Evolutionary conservation across 35 echinoderm and acorn worm species (phyloP), one percentile per base, ranked within the genome.

Genomic region (Lytechinus variegatus): DNA sequence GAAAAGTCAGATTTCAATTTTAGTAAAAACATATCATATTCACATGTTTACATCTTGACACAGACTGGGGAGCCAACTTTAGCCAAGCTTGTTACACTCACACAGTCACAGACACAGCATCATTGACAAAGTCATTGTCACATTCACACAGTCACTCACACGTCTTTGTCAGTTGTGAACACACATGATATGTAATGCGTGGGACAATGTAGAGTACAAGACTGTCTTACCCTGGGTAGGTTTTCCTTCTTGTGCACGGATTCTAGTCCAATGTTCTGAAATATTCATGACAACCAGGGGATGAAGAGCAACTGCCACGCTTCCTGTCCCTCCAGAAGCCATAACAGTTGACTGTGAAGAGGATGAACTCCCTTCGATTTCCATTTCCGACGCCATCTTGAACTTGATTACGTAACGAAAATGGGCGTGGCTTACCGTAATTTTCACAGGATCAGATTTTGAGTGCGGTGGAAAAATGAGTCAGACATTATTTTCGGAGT

Each of bases 221-320:
- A 29, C 27, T 14, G 28, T 58, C 89, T 27, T 60, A 99, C 98
- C 98, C 95, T 99, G 96, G 29, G 97, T 99, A 12, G 98, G 98
- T 89, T 98, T 99, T 61, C 98, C 98, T 92, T 99, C 98, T 92
- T 99, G 98, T 44, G 98, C 98, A 52, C 96, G 96, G 54, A 98
- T 99, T 60, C 98, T 96, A 51, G 98, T 99, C 98, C 98, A 99
- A 71, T 99, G 98, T 91, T 99, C 98, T 14, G 98, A 99, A 86
- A 99, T 97, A 95, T 99, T 99, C 98, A 99, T 99, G 27, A 99
- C 97, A 33, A 99, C 97, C 58, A 99, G 95, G 55, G 98, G 98
- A 93, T 99, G 98, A 52, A 99, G 91, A 55, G 98, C 97, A 56
- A 99, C 95, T 27, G 96, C 95, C 61, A 99, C 98, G 94, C 98